A percentile compares a stretch with the other conserved stretches of the same genome.
Evolutionary conservation across 2,888 invertebrate genomes (phyloP).

Genomic region (Rotaria macrura): DNA sequence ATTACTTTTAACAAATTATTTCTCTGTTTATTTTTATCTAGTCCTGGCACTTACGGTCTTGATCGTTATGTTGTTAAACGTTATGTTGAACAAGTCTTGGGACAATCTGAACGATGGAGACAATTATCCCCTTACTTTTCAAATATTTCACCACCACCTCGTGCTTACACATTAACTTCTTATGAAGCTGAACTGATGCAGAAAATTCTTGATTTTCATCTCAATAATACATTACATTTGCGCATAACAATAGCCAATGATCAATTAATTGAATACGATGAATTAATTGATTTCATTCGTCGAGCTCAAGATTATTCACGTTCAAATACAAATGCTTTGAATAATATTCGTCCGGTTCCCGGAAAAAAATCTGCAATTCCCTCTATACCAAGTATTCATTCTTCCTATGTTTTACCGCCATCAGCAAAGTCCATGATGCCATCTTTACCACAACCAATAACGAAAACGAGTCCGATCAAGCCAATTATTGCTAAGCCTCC

Average conservation of each 20-base stretch:
- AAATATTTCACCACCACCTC: background rate
- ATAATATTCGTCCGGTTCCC: background rate
- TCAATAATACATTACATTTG: background rate
- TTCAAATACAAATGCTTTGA: background rate
- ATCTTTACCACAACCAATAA: background rate
- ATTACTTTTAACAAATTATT: too few species aligned
- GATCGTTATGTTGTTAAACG: slow-evolving; percentile 3
- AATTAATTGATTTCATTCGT: background rate
- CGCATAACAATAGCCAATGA: background rate
- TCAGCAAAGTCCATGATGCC: background rate
- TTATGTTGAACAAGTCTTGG: slow-evolving; percentile 1
- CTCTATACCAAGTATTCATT: background rate
- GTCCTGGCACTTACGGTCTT: background rate
- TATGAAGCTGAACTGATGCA: background rate
- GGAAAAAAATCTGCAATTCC: background rate
- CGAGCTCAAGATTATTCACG: background rate
- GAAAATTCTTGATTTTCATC: background rate
- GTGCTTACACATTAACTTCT: background rate
- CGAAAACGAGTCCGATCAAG: background rate
- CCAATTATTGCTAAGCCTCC: background rate
- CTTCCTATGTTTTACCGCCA: background rate
- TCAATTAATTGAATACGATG: slow-evolving; percentile 12
- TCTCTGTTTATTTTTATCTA: background rate
- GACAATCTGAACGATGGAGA: background rate
- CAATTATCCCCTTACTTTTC: background rate